Base-by-base conservation (phyloP, 2,888 invertebrate species). In the Ischnura elegans region DNA sequence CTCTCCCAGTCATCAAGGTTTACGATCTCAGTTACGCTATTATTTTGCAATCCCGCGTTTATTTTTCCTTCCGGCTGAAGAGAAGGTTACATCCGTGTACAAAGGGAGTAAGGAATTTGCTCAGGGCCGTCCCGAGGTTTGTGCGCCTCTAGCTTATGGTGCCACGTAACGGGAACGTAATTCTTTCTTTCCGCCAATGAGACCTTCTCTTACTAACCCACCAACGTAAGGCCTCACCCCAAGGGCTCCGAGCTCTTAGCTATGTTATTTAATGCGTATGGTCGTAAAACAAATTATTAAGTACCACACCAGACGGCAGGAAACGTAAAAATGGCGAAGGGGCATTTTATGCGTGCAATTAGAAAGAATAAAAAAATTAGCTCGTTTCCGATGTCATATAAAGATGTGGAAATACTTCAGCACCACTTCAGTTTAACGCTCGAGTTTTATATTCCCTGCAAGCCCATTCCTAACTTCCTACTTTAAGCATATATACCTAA, bases 231-330 rank as follows among this genome's bases (percentile, higher is more conserved):
- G 36, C 76, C 76, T 76, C 76, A 36, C 36, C 76, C 36, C 29
- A n/a, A n/a, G n/a, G n/a, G n/a, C n/a, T n/a, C n/a, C 29, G 76
- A 76, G 76, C 76, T 76, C 76, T 76, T 76, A 29, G 29, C 29
- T 76, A 36, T 76, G 76, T 76, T 36, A 76, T 76, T 76, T 76
- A 76, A 76, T 76, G 76, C 76, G 36, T 76, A 29, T 36, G 16
- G 76, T n/a, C 36, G 76, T 76, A 36, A 76, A 76, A 36, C 76
- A 76, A 76, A 76, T 76, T 76, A 76, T 76, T 76, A 76, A 76
- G 36, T 76, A 29, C n/a, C n/a, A n/a, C 76, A 13, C 76, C n/a
- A 76, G 76, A 76, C 36, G 76, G 36, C 76, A 76, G 76, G 25
- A 76, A 76, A 36, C 76, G 76, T 36, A 76, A 61, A 61, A 61